These are phyloP conservation scores for Acanthisitta chloris DNA, from an alignment of 2,113 vertebrate genomes.

Conservation along the genomic window DNA sequence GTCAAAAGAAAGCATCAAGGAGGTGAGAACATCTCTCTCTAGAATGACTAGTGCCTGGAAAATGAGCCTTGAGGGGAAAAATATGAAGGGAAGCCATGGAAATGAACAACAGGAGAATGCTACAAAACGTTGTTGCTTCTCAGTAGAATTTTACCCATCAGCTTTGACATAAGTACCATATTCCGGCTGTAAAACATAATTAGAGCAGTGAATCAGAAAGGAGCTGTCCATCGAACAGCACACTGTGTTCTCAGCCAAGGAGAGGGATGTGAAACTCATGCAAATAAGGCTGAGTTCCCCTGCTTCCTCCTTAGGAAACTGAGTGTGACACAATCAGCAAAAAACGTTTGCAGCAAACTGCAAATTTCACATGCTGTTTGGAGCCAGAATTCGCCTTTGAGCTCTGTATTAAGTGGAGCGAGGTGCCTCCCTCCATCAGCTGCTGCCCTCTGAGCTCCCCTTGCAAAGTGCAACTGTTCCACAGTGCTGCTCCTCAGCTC, in stretches of 20 bases:
- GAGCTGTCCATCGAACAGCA: conserved; percentile 49
- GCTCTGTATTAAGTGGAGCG: neutral
- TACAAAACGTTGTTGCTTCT: conserved; percentile 52
- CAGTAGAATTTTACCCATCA: conserved; percentile 61
- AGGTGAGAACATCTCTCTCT: conserved; percentile 26
- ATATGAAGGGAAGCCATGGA: conserved; percentile 52
- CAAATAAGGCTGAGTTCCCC: conserved; percentile 38
- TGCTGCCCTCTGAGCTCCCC: neutral
- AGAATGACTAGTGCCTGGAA: neutral
- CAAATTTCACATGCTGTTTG: conserved; percentile 1
- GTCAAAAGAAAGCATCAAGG: conserved; percentile 27
- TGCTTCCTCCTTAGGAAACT: conserved; percentile 49
- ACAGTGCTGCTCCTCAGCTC: neutral
- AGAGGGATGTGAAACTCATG: conserved; percentile 60
- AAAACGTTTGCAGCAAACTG: neutral
- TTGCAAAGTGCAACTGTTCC: neutral
- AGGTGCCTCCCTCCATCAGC: neutral
- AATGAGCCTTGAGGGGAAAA: conserved; percentile 32
- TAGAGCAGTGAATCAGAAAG: conserved; percentile 70
- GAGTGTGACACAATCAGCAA: conserved; percentile 57
- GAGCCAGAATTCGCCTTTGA: neutral
- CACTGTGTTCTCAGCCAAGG: conserved; percentile 53
- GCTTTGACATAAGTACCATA: conserved; percentile 66
- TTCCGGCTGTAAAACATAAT: conserved; percentile 67
- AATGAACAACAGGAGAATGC: conserved; percentile 59